phyloP scores from a whole-genome alignment of 2,888 invertebrate species.

The Trisateles emortualis region DNA sequence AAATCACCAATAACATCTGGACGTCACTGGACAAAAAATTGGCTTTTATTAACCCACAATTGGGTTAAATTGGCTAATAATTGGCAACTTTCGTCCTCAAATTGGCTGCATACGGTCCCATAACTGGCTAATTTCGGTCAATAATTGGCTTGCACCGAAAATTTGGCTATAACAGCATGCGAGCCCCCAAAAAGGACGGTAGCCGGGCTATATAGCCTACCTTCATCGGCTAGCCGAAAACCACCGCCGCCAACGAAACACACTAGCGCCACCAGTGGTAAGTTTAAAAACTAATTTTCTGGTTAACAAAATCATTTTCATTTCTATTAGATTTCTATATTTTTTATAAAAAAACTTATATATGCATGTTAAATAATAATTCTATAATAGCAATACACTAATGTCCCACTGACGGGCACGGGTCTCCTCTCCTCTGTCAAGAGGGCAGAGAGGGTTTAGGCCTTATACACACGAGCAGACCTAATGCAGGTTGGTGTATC shows the following conservation, averaged over 20 bases:
- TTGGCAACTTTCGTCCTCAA: neutral
- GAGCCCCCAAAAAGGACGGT: constrained; percentile 73
- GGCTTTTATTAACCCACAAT: neutral
- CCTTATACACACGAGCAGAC: no score
- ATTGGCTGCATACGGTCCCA: neutral
- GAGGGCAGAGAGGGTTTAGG: no score
- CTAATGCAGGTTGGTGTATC: no score
- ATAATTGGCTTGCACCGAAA: neutral
- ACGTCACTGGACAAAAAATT: no score
- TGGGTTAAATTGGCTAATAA: neutral
- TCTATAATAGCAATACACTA: no score
- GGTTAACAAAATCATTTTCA: neutral
- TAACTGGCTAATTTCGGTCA: neutral
- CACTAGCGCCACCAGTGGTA: constrained; percentile 68
- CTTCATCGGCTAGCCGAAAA: constrained; percentile 70
- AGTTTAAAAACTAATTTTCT: constrained; percentile 45
- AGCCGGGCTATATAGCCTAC: constrained; percentile 70
- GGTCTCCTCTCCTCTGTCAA: no score
- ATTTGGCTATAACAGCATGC: constrained; percentile 58
- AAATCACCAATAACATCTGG: constrained; percentile 14
- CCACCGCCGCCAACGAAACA: constrained; percentile 78
- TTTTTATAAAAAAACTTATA: no score
- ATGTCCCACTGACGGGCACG: no score
- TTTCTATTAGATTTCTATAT: neutral
- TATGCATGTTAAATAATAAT: no score